Conservation (phyloP, 2,797 vertebrate species). For the Hippopotamyrus pictus region DNA sequence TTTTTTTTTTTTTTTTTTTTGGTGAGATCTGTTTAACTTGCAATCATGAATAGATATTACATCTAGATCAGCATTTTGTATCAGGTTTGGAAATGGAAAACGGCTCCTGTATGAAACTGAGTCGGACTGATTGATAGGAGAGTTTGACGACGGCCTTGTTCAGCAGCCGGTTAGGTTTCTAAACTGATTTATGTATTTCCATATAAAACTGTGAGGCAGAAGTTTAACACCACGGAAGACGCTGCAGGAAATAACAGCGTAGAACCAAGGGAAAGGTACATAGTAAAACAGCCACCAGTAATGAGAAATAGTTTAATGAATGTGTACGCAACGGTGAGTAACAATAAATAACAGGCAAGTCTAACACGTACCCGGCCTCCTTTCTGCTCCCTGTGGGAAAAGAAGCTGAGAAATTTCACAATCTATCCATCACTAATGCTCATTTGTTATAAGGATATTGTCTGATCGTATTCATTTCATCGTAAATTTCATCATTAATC, state of each 20-base stretch:
- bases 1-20: not conserved
- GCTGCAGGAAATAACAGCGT: not conserved
- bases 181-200: not conserved
- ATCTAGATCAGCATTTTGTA: conserved; percentile 12
- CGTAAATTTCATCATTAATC: not conserved
- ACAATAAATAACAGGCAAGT: not conserved
- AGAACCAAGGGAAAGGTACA: not conserved
- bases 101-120: not conserved
- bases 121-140: not conserved
- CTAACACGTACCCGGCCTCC: not conserved
- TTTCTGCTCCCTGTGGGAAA: not conserved
- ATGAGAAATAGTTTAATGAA: not conserved
- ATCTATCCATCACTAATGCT: not conserved
- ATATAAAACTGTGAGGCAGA: not conserved
- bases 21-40: not conserved
- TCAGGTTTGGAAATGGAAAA: not conserved
- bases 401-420: not conserved
- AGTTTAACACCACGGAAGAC: not conserved
- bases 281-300: not conserved
- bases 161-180: not conserved
- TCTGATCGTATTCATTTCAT: not conserved
- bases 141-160: not conserved
- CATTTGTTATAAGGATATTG: not conserved
- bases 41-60: conserved; percentile 8
- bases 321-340: not conserved